phyloP scores from a whole-genome alignment of 2,113 vertebrate species.

The Petromus typicus region DNA sequence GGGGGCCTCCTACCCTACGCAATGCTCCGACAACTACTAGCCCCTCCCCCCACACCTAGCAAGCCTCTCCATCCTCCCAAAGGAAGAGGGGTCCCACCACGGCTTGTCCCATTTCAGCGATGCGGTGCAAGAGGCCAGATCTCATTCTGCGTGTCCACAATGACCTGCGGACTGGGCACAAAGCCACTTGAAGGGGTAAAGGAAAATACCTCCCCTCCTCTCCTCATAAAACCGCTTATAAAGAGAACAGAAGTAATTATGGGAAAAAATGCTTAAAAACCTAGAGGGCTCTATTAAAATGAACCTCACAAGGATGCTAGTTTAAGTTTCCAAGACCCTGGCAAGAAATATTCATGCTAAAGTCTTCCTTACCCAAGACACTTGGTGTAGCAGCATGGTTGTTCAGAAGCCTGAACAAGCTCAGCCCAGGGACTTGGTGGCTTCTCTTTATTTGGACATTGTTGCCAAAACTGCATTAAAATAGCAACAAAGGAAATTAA shows the following conservation, averaged over 20 bases:
- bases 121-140: background rate
- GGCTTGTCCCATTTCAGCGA: background rate
- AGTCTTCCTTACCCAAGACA: conserved; percentile 51
- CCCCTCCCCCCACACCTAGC: background rate
- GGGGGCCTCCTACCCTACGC: background rate
- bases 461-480: conserved; percentile 61
- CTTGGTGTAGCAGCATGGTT: background rate
- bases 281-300: conserved; percentile 77
- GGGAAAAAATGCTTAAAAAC: conserved; percentile 76
- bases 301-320: conserved; percentile 70
- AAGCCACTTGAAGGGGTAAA: conserved; percentile 69
- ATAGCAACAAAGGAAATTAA: conserved; percentile 59
- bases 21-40: background rate
- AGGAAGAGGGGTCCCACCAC: background rate
- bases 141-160: background rate
- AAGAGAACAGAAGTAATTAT: conserved; percentile 80
- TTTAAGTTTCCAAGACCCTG: conserved; percentile 76
- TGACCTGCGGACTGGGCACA: conserved; percentile 65
- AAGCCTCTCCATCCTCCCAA: background rate
- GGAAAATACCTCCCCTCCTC: conserved; percentile 67
- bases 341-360: conserved; percentile 63
- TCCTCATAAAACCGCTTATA: conserved; percentile 75
- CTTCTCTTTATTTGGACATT: conserved; percentile 61
- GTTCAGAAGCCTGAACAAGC: conserved; percentile 60
- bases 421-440: conserved; percentile 8